These are phyloP conservation scores for Anableps anableps DNA, from an alignment of 2,797 vertebrate species.

Conservation along the genomic window DNA sequence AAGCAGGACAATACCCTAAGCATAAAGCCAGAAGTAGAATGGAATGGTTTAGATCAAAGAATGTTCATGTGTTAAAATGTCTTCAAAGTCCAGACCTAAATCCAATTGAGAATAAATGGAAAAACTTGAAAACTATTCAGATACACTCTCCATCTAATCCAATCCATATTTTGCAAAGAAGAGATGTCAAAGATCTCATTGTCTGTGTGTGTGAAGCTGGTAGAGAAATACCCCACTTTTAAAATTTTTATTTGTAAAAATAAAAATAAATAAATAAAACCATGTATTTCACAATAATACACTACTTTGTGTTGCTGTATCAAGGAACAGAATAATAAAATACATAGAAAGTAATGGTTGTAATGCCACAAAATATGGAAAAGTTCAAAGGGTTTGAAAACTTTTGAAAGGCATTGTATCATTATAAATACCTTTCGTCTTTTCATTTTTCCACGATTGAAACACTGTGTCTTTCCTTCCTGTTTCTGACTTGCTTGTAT, in stretches of 20 bases:
- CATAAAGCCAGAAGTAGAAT: background rate
- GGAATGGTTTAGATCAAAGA: background rate
- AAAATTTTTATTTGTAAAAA: background rate
- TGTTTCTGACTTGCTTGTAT: slow-evolving; percentile 23
- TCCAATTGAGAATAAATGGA: too few relatives aligned
- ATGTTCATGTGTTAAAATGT: too few relatives aligned
- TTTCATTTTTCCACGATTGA: slow-evolving; percentile 20
- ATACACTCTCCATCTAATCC: too few relatives aligned
- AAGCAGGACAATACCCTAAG: background rate
- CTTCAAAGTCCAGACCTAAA: too few relatives aligned
- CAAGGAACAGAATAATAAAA: background rate
- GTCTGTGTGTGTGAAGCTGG: background rate
- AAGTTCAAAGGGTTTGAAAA: background rate
- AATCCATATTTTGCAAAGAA: background rate
- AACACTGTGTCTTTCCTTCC: slow-evolving; percentile 13
- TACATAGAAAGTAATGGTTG: background rate
- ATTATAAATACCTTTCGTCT: background rate
- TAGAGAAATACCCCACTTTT: background rate
- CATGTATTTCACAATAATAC: background rate
- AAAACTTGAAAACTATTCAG: too few relatives aligned
- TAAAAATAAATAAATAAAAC: background rate
- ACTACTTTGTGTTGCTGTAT: background rate
- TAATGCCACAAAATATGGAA: background rate
- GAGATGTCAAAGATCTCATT: background rate
- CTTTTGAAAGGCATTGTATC: background rate